phyloP scores from a whole-genome alignment of 1,140 invertebrate genomes.

The Euwallacea fornicatus region DNA sequence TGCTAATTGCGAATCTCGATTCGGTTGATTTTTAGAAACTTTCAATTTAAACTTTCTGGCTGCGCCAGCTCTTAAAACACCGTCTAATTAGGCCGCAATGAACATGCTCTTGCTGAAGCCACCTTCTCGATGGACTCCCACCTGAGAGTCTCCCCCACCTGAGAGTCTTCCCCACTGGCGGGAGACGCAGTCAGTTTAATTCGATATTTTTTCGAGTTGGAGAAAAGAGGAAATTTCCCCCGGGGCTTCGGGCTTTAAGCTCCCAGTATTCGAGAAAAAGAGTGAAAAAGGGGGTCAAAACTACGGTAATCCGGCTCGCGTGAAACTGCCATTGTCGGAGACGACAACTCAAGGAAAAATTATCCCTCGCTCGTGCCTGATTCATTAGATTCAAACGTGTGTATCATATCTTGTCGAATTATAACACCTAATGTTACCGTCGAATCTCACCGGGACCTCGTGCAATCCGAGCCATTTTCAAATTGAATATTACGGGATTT shows the following conservation, averaged over 20 bases:
- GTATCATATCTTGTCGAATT: no score
- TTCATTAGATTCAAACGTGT: no score
- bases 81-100: conserved; percentile 6
- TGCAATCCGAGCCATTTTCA: no score
- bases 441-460: no score
- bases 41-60: not conserved
- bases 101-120: not conserved
- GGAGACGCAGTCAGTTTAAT: conserved; percentile 4
- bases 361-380: no score
- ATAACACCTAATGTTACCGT: no score
- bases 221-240: conserved; percentile 15
- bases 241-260: conserved; percentile 9
- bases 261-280: conserved; percentile 2
- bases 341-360: no score
- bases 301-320: conserved; percentile 10
- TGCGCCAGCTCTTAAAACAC: not conserved
- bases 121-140: no score
- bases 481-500: no score
- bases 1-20: conserved; percentile 12
- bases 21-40: conserved; percentile 2
- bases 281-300: conserved; percentile 13
- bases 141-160: no score
- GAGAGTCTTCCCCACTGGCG: no score
- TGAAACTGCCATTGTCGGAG: not conserved
- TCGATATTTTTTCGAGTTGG: conserved; percentile 18